Percentiles rank a stretch among this genome's conserved stretches.
phyloP scores from a whole-genome alignment of 2,797 vertebrate genomes.

The Heliangelus exortis region DNA sequence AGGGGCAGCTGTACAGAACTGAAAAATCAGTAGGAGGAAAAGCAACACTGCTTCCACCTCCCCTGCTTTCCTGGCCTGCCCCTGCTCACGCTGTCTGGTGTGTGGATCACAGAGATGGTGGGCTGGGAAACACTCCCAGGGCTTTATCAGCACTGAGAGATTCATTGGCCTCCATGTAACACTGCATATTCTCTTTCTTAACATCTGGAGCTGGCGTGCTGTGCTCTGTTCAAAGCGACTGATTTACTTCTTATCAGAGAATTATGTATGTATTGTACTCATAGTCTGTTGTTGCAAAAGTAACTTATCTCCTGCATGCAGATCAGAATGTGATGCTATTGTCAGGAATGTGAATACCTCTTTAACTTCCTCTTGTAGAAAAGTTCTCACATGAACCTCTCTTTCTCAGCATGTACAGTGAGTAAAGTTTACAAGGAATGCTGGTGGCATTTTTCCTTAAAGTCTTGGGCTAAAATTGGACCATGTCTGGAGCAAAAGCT shows the following conservation, averaged over 20 bases:
- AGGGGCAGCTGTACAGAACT: neutral
- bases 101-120: rapidly evolving
- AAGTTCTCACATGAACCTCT: neutral
- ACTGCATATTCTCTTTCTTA: neutral
- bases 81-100: rapidly evolving
- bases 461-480: neutral
- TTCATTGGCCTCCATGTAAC: neutral
- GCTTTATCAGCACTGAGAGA: neutral
- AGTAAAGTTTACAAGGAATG: neutral
- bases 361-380: neutral
- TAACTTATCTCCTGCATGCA: neutral
- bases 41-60: neutral
- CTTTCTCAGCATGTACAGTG: neutral
- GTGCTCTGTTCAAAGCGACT: neutral
- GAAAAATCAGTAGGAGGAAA: neutral
- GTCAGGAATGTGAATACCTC: neutral
- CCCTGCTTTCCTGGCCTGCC: neutral
- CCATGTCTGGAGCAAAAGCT: neutral
- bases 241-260: neutral
- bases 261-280: neutral
- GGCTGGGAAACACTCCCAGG: neutral
- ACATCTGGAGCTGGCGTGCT: neutral
- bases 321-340: neutral
- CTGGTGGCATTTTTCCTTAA: neutral
- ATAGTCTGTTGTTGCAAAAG: rapidly evolving